These are phyloP conservation scores for Coracias cyanogaster DNA, from an alignment of 2,797 vertebrate species.

Conservation along the genomic window DNA sequence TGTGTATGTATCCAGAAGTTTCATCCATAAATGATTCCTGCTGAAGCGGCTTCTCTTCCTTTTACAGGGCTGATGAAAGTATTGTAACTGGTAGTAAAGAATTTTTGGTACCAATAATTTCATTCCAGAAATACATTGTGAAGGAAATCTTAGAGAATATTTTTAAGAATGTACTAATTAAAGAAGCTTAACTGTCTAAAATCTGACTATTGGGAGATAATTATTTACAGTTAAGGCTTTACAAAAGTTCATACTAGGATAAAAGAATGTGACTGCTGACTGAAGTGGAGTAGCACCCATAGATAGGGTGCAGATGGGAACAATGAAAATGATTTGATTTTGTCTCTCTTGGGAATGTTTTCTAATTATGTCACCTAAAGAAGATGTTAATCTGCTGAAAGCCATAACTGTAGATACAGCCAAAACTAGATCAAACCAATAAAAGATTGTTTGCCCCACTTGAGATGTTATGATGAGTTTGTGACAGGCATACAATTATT, in stretches of 20 bases:
- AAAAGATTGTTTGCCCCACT: neutral
- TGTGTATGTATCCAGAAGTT: neutral
- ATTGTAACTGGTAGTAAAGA: slow-evolving; percentile 28
- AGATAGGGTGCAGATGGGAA: neutral
- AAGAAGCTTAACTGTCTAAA: neutral
- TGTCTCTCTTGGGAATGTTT: neutral
- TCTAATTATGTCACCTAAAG: neutral
- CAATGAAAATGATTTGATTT: neutral
- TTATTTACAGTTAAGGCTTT: neutral
- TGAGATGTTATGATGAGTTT: neutral
- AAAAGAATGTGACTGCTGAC: neutral
- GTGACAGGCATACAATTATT: neutral
- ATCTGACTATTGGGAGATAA: neutral
- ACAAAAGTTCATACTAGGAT: neutral
- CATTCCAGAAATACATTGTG: neutral
- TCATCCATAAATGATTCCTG: slow-evolving; percentile 45
- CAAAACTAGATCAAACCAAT: neutral
- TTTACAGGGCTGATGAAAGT: slow-evolving; percentile 42
- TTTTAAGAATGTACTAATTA: neutral
- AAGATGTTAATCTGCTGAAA: neutral
- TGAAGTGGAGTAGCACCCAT: neutral
- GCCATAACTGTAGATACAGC: neutral
- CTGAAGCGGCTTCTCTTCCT: slow-evolving; percentile 57
- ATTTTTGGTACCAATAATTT: neutral
- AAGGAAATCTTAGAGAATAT: neutral